Evolutionary conservation across 2,888 invertebrate genomes (phyloP), one percentile per base, ranked within the genome.

Genomic region (Linnaemya tessellans): DNA sequence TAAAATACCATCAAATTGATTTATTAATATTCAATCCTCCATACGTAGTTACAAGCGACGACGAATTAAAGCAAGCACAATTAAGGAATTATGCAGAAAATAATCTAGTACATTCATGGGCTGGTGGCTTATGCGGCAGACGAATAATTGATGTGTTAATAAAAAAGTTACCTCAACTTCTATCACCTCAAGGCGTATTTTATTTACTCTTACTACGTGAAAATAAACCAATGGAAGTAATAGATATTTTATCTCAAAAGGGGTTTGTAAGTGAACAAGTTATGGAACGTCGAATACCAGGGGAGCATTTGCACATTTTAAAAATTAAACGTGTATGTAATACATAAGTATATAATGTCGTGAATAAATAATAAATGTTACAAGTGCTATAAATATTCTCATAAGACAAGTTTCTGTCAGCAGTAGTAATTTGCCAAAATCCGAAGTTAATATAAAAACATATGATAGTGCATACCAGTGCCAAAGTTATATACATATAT

Each of bases 21-120:
- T 89, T 99, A 25, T 93, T 99, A 77, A 91, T 99, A 73, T 99
- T 99, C 90, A 99, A 99, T 94, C 99, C 99, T 1, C 99, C 99
- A 0, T 99, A 99, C 93, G 99, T 99, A 54, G 96, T 97, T 0
- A 98, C 98, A 0, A 95, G 95, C 10, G 93, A 95, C 60, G 93
- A 94, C 18, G 98, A 98, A 93, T 94, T 97, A 80, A 92, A 89
- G 0, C 74, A 84, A 51, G 43, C 22, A 25, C 74, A 35, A 20
- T 84, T 86, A 70, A 68, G 38, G 9, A 35, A 82, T 11, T 22
- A 46, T 22, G 87, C 88, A 1, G 84, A 87, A 41, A 73, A 77
- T 8, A 88, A 89, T 73, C 74, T 91, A 18, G 86, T 89, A 11
- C 88, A 88, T 67, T 90, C 93, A 73, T 97, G 97, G 97, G 97